These are phyloP conservation scores for Adineta ricciae DNA, from an alignment of 2,888 invertebrate genomes.

Conservation along the genomic window DNA sequence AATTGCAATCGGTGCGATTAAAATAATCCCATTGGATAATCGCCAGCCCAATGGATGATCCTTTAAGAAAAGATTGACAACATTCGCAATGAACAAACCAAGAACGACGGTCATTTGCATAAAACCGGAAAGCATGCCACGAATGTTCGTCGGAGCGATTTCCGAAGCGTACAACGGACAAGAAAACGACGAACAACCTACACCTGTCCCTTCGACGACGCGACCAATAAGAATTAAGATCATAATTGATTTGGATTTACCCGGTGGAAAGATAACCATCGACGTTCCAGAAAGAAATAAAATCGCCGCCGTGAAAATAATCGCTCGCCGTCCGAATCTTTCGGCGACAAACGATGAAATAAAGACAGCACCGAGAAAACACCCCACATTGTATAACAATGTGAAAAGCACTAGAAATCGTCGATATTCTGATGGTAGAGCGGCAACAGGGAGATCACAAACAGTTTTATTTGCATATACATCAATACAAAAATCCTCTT, in stretches of 20 bases:
- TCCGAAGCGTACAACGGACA: slow-evolving; percentile 6
- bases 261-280: slow-evolving; percentile 1
- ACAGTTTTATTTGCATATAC: background rate
- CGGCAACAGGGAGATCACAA: background rate
- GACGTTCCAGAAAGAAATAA: background rate
- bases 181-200: slow-evolving; percentile 6
- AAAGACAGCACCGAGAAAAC: slow-evolving; percentile 6
- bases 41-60: background rate
- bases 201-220: background rate
- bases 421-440: background rate
- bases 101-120: slow-evolving; percentile 4
- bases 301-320: background rate
- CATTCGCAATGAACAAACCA: background rate
- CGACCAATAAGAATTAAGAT: background rate
- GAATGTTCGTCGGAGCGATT: background rate
- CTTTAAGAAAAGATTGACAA: background rate
- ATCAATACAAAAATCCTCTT: background rate
- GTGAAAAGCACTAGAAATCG: background rate
- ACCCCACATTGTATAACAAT: background rate
- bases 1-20: background rate
- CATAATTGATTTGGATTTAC: background rate
- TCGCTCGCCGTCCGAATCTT: background rate
- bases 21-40: background rate
- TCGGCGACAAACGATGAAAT: background rate
- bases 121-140: slow-evolving; percentile 6